Evolutionary conservation across 2,113 vertebrate species (phyloP).

Genomic region (Casuarius casuarius): DNA sequence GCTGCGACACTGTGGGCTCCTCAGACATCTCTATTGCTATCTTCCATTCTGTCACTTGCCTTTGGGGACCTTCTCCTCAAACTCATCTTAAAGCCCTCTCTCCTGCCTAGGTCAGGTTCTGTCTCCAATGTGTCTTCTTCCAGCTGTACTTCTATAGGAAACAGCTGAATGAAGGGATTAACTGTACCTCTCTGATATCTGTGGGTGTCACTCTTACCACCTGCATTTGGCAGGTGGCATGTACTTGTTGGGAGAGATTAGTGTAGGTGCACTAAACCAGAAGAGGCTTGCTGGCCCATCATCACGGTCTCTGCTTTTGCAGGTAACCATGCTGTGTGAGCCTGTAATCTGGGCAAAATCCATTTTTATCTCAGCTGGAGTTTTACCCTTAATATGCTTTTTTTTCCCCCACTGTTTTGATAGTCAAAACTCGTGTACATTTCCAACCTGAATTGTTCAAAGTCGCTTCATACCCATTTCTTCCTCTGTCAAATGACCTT

Average conservation of each 20-base stretch:
- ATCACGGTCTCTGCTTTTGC: background rate
- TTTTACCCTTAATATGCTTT: background rate
- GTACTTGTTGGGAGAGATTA: background rate
- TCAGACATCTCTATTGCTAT: background rate
- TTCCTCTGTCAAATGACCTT: background rate
- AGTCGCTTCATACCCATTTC: background rate
- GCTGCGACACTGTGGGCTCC: background rate
- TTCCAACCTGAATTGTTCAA: background rate
- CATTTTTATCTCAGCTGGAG: background rate
- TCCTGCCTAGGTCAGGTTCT: background rate
- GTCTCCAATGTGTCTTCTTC: background rate
- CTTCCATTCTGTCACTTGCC: background rate
- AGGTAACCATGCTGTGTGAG: background rate
- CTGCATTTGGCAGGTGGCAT: background rate
- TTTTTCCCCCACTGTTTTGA: background rate
- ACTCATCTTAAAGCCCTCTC: background rate
- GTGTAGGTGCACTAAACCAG: background rate
- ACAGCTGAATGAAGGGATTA: background rate
- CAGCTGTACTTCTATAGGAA: background rate
- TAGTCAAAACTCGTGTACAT: background rate
- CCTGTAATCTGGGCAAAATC: background rate
- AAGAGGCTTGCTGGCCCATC: background rate
- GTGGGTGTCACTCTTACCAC: background rate
- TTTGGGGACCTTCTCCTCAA: background rate
- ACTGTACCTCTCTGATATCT: background rate